Base-by-base conservation (phyloP, 2,888 invertebrate genomes). In the Brachylomia viminalis region DNA sequence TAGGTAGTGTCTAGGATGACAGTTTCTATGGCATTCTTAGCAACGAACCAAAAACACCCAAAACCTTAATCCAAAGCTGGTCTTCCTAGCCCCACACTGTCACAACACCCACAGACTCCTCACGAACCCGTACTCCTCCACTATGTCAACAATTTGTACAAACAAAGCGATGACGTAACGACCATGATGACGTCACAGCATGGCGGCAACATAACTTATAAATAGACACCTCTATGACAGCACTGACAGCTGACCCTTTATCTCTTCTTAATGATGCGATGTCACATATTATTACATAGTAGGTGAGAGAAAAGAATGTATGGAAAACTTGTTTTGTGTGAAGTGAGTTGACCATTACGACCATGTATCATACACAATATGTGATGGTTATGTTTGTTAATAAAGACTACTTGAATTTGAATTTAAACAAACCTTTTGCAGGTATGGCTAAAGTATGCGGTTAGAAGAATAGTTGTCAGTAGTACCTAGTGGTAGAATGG, bases 231-330 rank as follows among this genome's bases (percentile, higher is more conserved):
- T 47, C 38, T 23, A 27, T 74, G 83, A 58, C 75, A 58, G 72
- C 38, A 38, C 38, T 38, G 5, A 5, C 38, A 38, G 6, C 38
- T 72, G 83, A 83, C 82, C 76, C 82, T 82, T 72, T 61, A 54
- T 74, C 38, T 72, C 79, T 66, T 72, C 72, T 54, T 54, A 83
- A 83, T 62, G 20, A 68, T 52, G 68, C 10, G 38, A 23, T 54
- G 56, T 79, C 79, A 83, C 45, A 33, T 42, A 42, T 70, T 70
- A 42, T 71, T 65, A 71, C 80, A 45, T 68, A 69, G 42, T 65
- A 54, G 56, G 73, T 73, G 84, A 73, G 56, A 83, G 30, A 77
- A 83, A 68, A 76, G 17, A 83, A 80, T 65, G 67, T 59, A 47
- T 76, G 45, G 49, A 56, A 54, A 72, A 58, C 30, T 38, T 72